Base-by-base conservation (phyloP, 2,797 vertebrate species). In the Dallia pectoralis region DNA sequence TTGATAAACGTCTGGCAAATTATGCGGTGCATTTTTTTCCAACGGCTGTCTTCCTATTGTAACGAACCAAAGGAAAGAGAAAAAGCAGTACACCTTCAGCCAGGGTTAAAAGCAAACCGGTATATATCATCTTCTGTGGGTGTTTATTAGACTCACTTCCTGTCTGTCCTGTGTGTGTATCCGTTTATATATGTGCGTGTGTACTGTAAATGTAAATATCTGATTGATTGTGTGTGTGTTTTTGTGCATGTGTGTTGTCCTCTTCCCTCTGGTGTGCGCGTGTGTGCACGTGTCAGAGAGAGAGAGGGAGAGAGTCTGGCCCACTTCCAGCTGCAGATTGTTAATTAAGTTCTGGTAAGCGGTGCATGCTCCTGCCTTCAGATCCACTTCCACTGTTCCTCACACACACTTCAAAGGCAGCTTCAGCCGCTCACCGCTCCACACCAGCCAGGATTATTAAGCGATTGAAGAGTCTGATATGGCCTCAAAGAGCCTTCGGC, bases 391-490 rank as follows among this genome's bases (percentile, higher is more conserved):
- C 85, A 87, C 85, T 89, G 82, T 90, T 79, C 83, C 82, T 82
- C 74, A 69, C 75, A 73, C 84, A 80, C 85, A 91, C 91, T 91
- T 93, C 90, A 91, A 92, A 92, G 90, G 53, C 53, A 59, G 11
- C 53, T 9, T 59, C 84, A 75, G 76, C 81, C 75, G 74, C 84
- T 77, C 53, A 59, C n/a, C 53, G 53, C 86, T 88, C 86, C 81
- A 85, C 83, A 87, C 85, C 67, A 22, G 66, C 85, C 77, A 86
- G 90, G 89, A 90, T 90, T 92, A 91, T 89, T 87, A 87, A 85
- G 87, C 83, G 88, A 93, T 92, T 91, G 87, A 90, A 91, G 87
- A 89, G 85, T 84, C 89, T 89, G 90, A 92, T 91, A 89, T 77
- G 81, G 87, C 87, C 91, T 92, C 89, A 89, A 87, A 91, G 87